A percentile compares a stretch with the other conserved stretches of the same genome.
These are phyloP conservation scores for Drosophila cognata DNA, from an alignment of 2,888 invertebrate genomes.

Conservation along the genomic window DNA sequence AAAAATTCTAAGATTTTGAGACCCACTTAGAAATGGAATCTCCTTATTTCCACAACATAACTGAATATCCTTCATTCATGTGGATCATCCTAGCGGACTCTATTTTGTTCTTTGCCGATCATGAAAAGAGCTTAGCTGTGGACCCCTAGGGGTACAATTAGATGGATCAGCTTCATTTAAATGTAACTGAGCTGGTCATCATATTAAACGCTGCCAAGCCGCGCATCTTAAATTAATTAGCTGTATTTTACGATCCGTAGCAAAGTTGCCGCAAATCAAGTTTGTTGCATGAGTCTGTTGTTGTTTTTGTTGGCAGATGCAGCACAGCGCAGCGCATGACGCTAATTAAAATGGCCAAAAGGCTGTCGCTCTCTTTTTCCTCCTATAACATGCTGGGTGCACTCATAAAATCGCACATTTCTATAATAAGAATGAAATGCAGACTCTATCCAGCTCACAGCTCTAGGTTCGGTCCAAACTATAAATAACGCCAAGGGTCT, in stretches of 20 bases:
- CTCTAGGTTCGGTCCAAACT: constrained; percentile 45
- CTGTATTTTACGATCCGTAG: constrained; percentile 45
- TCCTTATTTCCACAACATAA: background rate
- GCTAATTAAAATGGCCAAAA: constrained; percentile 73
- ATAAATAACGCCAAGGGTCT: constrained; percentile 71
- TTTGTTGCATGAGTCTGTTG: constrained; percentile 51
- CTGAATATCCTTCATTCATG: background rate
- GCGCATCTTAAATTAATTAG: constrained; percentile 62
- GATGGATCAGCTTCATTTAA: constrained; percentile 35
- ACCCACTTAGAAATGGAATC: background rate
- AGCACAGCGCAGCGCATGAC: constrained; percentile 11
- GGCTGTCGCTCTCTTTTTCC: constrained; percentile 30
- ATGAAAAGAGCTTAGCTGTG: background rate
- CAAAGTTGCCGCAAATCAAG: constrained; percentile 60
- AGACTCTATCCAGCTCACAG: constrained; percentile 35
- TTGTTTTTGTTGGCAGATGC: constrained; percentile 1
- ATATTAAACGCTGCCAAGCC: constrained; percentile 35
- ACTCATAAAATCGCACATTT: constrained; percentile 75
- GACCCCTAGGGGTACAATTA: constrained; percentile 46
- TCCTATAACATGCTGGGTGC: constrained; percentile 64
- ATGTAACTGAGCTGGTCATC: constrained; percentile 51
- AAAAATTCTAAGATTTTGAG: background rate
- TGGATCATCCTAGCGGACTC: too few species aligned
- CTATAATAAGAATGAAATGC: constrained; percentile 77
- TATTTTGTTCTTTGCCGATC: too few species aligned